Evolutionary conservation across 2,797 vertebrate species (phyloP).

Genomic region (Aulostomus chinensis): DNA sequence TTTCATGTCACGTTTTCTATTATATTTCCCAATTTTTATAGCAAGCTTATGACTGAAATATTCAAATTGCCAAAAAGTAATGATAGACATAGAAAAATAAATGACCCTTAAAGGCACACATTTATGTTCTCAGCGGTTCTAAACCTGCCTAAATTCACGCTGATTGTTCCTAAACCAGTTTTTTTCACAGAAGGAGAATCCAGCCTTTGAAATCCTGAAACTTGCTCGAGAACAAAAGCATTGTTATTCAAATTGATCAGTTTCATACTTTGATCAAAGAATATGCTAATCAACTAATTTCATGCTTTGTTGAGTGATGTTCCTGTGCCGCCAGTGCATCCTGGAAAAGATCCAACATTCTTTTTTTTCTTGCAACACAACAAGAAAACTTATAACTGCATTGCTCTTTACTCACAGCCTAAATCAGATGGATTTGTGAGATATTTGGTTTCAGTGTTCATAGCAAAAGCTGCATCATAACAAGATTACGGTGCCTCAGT

Average conservation of each 20-base stretch:
- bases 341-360: slow-evolving; percentile 16
- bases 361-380: slow-evolving; percentile 16
- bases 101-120: no score
- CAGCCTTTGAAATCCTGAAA: slow-evolving; percentile 34
- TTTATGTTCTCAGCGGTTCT: no score
- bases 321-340: slow-evolving; percentile 1
- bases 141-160: slow-evolving; percentile 10
- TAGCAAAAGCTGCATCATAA: no score
- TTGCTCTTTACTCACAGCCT: not conserved
- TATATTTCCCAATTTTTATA: no score
- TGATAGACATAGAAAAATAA: no score
- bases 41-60: no score
- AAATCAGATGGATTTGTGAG: slow-evolving; percentile 1
- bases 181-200: slow-evolving; percentile 17
- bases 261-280: slow-evolving; percentile 41
- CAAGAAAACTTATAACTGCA: not conserved
- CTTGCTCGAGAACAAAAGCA: slow-evolving; percentile 31
- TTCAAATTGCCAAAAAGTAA: no score
- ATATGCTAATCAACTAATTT: slow-evolving; percentile 40
- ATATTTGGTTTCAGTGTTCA: no score
- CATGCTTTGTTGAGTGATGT: slow-evolving; percentile 28
- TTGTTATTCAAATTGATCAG: slow-evolving; percentile 48
- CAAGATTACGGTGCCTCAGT: no score
- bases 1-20: no score
- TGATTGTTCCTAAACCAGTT: slow-evolving; percentile 12